phyloP scores from a whole-genome alignment of 1,140 invertebrate species.

The Diprion similis region DNA sequence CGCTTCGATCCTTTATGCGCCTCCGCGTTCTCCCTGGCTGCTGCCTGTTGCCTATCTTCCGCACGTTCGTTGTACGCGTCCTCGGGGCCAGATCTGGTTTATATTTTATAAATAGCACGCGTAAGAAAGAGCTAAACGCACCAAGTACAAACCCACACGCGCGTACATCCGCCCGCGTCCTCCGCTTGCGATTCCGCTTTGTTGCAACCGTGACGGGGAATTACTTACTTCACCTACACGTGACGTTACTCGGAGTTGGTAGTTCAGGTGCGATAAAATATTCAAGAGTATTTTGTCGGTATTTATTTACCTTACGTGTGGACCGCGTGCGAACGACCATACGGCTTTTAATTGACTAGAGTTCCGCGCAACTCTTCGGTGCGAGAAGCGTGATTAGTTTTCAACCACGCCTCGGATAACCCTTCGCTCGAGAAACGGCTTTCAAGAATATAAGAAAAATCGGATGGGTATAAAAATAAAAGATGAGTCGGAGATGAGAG shows the following conservation, averaged over 20 bases:
- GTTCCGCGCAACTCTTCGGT: background rate
- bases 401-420: conserved; percentile 2
- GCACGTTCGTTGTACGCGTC: background rate
- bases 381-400: conserved; percentile 1
- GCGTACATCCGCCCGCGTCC: no score
- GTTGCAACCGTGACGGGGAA: no score
- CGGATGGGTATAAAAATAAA: no score
- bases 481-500: background rate
- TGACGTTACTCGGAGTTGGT: no score
- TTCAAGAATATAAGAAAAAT: no score
- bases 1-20: background rate
- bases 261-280: no score
- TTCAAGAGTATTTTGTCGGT: no score
- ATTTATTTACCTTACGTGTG: background rate
- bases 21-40: background rate
- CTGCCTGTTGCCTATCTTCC: no score
- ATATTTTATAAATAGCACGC: conserved; percentile 5
- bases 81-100: conserved; percentile 6
- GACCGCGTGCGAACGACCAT: background rate
- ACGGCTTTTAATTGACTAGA: background rate
- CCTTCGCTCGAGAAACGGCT: background rate
- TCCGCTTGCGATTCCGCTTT: no score
- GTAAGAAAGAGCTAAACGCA: background rate
- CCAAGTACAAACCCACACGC: no score
- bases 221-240: no score